Percentiles rank a stretch among this genome's conserved stretches.
Conservation (phyloP, 2,888 invertebrate genomes). For the Cataglyphis altisquamis region DNA sequence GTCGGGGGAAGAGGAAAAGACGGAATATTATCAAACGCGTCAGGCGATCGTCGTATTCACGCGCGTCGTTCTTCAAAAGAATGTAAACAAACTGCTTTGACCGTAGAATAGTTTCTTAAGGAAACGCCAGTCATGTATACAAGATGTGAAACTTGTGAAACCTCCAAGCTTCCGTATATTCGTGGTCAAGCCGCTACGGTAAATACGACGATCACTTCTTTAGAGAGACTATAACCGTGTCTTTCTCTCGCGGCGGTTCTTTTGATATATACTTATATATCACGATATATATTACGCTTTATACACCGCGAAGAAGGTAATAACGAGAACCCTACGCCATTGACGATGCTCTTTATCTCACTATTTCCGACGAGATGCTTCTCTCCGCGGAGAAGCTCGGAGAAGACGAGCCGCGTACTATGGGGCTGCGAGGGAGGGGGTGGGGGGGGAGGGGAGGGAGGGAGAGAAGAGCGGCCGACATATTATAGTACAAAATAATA, state of each 20-base stretch:
- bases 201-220: background rate
- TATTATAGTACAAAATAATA: conserved; percentile 83
- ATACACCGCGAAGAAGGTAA: background rate
- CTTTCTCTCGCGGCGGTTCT: background rate
- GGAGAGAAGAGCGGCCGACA: conserved; percentile 70
- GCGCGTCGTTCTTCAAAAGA: background rate
- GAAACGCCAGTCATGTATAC: too few relatives aligned
- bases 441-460: background rate
- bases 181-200: background rate
- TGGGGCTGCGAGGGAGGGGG: conserved; percentile 39
- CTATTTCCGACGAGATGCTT: conserved; percentile 74
- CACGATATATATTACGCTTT: background rate
- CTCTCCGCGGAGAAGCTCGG: conserved; percentile 59
- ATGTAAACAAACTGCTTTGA: background rate
- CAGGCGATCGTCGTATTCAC: background rate
- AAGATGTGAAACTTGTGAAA: background rate
- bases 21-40: background rate
- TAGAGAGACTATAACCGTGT: background rate
- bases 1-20: background rate
- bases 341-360: conserved; percentile 76
- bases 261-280: background rate
- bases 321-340: conserved; percentile 70
- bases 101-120: background rate
- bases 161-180: background rate
- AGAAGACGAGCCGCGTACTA: conserved; percentile 68